These are phyloP conservation scores for Falco novaeseelandiae DNA, from an alignment of 2,797 vertebrate species.

Conservation along the genomic window DNA sequence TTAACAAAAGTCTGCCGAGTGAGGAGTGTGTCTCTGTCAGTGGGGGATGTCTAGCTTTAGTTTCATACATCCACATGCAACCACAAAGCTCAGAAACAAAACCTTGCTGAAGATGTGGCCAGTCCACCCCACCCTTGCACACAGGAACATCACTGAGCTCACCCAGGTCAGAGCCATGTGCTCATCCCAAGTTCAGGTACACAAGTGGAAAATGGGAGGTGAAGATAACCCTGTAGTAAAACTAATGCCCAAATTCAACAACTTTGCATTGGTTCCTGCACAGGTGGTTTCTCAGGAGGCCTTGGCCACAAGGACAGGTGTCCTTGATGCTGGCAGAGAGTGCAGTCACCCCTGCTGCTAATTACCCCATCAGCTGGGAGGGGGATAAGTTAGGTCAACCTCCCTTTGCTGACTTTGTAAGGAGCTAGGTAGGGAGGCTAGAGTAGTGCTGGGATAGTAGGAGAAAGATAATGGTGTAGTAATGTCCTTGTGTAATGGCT, in stretches of 20 bases:
- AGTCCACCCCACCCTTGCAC: not conserved
- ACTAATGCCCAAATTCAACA: not conserved
- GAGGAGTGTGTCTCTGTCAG: not conserved
- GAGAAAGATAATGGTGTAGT: too few relatives aligned
- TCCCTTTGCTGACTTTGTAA: fast-evolving
- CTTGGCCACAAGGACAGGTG: fast-evolving
- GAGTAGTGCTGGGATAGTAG: fast-evolving
- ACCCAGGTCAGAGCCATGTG: fast-evolving
- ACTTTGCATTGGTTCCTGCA: not conserved
- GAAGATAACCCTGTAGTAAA: not conserved
- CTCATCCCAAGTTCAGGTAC: not conserved
- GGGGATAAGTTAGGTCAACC: not conserved
- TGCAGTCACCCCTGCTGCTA: not conserved
- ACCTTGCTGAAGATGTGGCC: not conserved
- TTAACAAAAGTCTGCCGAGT: not conserved
- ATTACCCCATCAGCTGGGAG: not conserved
- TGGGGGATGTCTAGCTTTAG: not conserved
- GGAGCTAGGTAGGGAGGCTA: fast-evolving
- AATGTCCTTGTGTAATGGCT: fast-evolving
- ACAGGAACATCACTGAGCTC: fast-evolving
- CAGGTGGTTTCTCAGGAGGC: not conserved
- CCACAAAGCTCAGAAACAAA: not conserved
- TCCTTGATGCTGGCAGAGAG: not conserved
- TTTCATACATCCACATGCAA: not conserved
- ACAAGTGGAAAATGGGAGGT: not conserved